phyloP scores from a whole-genome alignment of 2,888 invertebrate genomes.

The Xylota segnis region DNA sequence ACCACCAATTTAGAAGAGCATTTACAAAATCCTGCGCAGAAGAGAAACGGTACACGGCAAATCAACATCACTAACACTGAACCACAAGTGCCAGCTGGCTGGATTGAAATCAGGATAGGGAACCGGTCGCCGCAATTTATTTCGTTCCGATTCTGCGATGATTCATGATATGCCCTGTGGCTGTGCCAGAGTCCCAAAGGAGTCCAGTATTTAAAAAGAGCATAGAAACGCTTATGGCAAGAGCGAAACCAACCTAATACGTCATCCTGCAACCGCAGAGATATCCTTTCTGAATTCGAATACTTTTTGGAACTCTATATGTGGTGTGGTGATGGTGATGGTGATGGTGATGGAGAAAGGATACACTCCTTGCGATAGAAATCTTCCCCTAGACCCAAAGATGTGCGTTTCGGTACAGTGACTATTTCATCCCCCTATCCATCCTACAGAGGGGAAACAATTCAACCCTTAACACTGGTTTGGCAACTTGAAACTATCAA shows the following conservation, averaged over 20 bases:
- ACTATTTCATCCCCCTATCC: background rate
- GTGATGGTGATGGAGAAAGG: no score
- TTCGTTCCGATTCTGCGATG: constrained; percentile 40
- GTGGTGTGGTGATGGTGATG: background rate
- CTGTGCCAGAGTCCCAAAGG: constrained; percentile 8
- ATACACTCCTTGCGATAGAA: background rate
- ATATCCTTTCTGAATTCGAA: constrained; percentile 4
- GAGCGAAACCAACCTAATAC: constrained; percentile 23
- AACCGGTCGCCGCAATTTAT: constrained; percentile 27
- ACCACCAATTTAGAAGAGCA: background rate
- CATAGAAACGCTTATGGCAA: background rate
- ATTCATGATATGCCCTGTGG: constrained; percentile 10
- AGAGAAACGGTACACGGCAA: background rate
- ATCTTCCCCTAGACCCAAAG: background rate
- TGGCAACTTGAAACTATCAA: background rate
- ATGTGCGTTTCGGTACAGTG: background rate
- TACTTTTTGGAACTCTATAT: background rate
- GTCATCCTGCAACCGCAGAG: constrained; percentile 11
- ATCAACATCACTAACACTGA: background rate
- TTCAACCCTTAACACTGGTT: background rate
- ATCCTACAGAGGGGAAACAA: background rate
- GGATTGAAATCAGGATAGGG: constrained; percentile 15
- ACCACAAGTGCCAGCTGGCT: constrained; percentile 38
- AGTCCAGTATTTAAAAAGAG: background rate
- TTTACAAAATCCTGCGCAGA: background rate